Evolutionary conservation across 1,140 invertebrate species (phyloP), one percentile per base, ranked within the genome.

Genomic region (Drosophila subpulchrella): DNA sequence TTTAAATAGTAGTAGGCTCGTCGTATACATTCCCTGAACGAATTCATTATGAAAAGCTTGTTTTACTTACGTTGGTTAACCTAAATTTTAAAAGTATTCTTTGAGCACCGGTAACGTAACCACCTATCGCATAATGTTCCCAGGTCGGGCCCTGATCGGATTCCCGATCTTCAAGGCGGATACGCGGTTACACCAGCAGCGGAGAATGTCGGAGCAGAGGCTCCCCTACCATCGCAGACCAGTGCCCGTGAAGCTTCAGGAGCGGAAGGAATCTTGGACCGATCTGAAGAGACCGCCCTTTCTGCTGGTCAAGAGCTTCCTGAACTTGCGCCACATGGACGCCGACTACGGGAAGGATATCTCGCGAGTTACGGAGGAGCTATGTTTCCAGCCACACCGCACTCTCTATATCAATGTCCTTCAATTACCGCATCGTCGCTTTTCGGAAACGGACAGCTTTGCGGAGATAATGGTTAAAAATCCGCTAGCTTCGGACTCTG

Each of bases 271-370:
- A 3, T 15, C 1, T 0, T 13, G 1, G 17, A 34, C 10, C 1
- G 58, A 56, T 4, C 38, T n/a, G 4, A 72, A 39, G 15, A 58
- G 72, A 20, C 72, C 72, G 6, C 70, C 72, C 2, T 41, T 62
- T 1, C 13, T 75, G 17, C 34, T 75, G 32, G 44, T 75, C 7
- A 75, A 75, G 36, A 71, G 67, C 8, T 71, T 48, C 34, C 32
- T 27, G 0, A 70, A 71, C 44, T 4, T 70, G n/a, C 51, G 65
- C 1, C 51, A 41, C 12, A 32, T 20, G 34, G 17, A 70, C 17
- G 6, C 12, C 11, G 17, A 27, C 8, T 0, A 27, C 27, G 65
- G 30, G 4, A 7, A 12, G 59, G 11, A 68, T n/a, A 41, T 66
- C 12, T 11, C n/a, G 20, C 46, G 47, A 36, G 46, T 36, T 20